Percentiles rank a stretch among this genome's conserved stretches.
Evolutionary conservation across 2,113 vertebrate genomes (phyloP).

Genomic region (Argyrosomus japonicus): DNA sequence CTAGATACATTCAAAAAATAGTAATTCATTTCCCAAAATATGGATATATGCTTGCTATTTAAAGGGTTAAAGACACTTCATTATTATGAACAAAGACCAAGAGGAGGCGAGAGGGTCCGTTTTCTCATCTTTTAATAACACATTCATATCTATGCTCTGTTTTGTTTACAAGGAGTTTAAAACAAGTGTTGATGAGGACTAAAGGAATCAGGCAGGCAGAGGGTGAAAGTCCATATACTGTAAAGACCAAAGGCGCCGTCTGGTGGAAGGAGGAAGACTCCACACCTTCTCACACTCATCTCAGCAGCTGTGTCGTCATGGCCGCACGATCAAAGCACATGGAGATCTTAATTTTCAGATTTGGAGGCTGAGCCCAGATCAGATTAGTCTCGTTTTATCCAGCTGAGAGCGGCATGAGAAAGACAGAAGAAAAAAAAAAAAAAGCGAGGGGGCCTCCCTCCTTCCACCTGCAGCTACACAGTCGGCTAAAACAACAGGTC

Average conservation of each 20-base stretch:
- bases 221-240: conserved; percentile 83
- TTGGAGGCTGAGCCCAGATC: conserved; percentile 9
- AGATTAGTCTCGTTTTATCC: background rate
- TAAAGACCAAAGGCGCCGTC: conserved; percentile 69
- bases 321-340: background rate
- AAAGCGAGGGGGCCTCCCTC: conserved; percentile 18
- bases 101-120: conserved; percentile 56
- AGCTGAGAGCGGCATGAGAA: conserved; percentile 8
- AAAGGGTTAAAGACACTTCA: too few species aligned
- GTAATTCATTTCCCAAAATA: too few species aligned
- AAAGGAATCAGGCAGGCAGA: conserved; percentile 84
- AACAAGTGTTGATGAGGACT: conserved; percentile 86
- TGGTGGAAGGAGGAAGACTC: conserved; percentile 57
- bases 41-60: too few species aligned
- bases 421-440: background rate
- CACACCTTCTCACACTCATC: background rate
- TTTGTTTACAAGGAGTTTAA: conserved; percentile 89
- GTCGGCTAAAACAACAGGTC: conserved; percentile 78
- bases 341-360: background rate
- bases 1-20: too few species aligned
- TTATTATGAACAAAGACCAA: conserved; percentile 15
- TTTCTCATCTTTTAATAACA: conserved; percentile 88
- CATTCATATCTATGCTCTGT: conserved; percentile 89
- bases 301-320: background rate
- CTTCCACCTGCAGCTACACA: conserved; percentile 63